Evolutionary conservation across 2,888 invertebrate genomes (phyloP), one percentile per base, ranked within the genome.

Genomic region (Cepaea hortensis): DNA sequence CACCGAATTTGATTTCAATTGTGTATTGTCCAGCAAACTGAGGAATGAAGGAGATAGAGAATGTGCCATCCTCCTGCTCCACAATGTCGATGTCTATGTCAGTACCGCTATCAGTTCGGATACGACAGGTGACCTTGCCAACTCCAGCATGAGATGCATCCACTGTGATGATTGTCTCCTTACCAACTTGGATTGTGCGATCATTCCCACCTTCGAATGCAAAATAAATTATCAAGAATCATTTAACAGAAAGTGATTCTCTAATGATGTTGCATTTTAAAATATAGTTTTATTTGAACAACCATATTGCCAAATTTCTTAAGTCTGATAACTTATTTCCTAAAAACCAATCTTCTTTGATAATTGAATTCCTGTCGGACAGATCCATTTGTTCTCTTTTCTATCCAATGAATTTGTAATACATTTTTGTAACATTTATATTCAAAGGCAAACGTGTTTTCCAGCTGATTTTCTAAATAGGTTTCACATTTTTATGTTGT

Each of bases 21-120:
- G 97, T 97, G 94, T 98, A 98, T 90, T 97, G 97, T 7, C 97
- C 94, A 11, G 93, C 92, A 84, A 92, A 91, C 79, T 93, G 92
- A 6, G 94, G 94, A 0, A 93, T 94, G 91, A 95, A 95, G 88
- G 91, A 90, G 85, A 95, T 92, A 90, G 92, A 97, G 92, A 97
- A 97, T 72, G 97, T 97, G 79, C 97, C 98, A 94, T 98, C 97
- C 46, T 96, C 96, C 92, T 97, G 97, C 93, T 97, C 97, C 87
- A 97, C 96, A 84, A 97, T 96, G 93, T 97, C 97, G 90, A 97
- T 97, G 93, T 97, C 97, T 90, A 97, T 97, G 96, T 94, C 97
- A 96, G 92, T 96, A 82, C 94, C 94, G 73, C 89, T 97, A 90
- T 96, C 96, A 89, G 96, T 96, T 83, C 97, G 96, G 90, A 97